These are phyloP conservation scores for Cetoscarus ocellatus DNA, from an alignment of 2,797 vertebrate species.

Conservation along the genomic window DNA sequence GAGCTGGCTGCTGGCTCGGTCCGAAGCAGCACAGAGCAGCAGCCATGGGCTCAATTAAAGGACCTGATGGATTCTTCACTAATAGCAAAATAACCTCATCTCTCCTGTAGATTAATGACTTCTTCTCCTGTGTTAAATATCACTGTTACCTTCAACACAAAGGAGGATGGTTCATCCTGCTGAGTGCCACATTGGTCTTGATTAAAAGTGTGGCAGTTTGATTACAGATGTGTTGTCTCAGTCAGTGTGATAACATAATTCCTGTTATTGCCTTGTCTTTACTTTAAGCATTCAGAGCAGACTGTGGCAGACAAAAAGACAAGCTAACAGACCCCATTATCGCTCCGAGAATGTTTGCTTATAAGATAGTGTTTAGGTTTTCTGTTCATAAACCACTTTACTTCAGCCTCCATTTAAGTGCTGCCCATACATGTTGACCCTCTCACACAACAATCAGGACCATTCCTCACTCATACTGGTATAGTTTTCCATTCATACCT, in stretches of 20 bases:
- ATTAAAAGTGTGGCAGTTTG: not conserved
- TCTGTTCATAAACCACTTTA: no score
- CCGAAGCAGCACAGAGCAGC: constrained; percentile 31
- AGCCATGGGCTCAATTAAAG: constrained; percentile 45
- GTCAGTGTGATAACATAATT: not conserved
- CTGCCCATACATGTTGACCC: not conserved
- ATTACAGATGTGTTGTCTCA: not conserved
- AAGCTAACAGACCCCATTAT: not conserved
- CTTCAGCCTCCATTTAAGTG: no score
- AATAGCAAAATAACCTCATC: constrained; percentile 4
- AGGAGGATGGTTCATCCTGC: not conserved
- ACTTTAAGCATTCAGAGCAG: not conserved
- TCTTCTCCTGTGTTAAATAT: not conserved
- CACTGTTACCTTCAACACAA: not conserved
- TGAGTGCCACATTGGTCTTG: not conserved
- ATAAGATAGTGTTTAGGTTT: no score
- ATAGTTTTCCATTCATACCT: not conserved
- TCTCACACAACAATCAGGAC: not conserved
- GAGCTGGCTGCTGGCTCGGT: constrained; percentile 41
- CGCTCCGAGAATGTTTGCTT: no score
- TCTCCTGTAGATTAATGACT: constrained; percentile 11
- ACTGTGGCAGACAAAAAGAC: not conserved
- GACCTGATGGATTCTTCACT: constrained; percentile 35
- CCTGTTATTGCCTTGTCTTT: not conserved
- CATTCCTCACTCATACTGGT: not conserved